Conservation (phyloP, 2,888 invertebrate genomes). For the Nudaria mundana region DNA sequence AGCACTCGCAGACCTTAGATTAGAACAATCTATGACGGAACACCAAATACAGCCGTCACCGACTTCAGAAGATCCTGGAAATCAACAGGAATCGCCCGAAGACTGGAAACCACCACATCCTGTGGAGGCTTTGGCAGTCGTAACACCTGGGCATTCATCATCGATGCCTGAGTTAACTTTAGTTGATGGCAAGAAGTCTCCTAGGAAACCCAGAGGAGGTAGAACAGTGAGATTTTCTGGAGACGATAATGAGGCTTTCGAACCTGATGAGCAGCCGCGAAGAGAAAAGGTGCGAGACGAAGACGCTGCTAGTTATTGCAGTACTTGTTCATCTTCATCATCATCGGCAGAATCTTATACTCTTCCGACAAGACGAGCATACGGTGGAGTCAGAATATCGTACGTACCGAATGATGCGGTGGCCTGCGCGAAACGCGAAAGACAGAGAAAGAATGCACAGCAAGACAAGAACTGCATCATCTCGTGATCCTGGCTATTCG, state of each 20-base stretch:
- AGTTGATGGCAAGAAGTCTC: conserved; percentile 67
- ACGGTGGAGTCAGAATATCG: conserved; percentile 93
- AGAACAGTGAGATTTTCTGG: conserved; percentile 71
- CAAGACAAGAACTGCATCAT: conserved; percentile 92
- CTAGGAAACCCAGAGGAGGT: conserved; percentile 59
- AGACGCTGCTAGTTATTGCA: conserved; percentile 89
- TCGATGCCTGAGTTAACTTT: conserved; percentile 74
- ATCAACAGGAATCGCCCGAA: conserved; percentile 58
- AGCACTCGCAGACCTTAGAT: conserved; percentile 74
- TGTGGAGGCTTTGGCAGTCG: conserved; percentile 72
- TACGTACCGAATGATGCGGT: conserved; percentile 96
- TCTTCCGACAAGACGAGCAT: conserved; percentile 90
- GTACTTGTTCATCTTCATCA: conserved; percentile 95
- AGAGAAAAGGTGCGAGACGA: conserved; percentile 73
- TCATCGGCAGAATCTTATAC: conserved; percentile 94
- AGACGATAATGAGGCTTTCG: conserved; percentile 73
- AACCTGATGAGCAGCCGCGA: conserved; percentile 64
- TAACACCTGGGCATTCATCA: conserved; percentile 77
- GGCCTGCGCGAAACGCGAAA: conserved; percentile 88
- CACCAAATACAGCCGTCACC: conserved; percentile 83
- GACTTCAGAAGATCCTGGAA: conserved; percentile 46
- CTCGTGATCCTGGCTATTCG: conserved; percentile 84
- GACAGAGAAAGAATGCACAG: conserved; percentile 81
- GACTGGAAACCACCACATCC: conserved; percentile 79
- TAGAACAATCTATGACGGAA: conserved; percentile 86